Base-by-base conservation (phyloP, 2,797 vertebrate genomes). In the Crypturellus tataupa region DNA sequence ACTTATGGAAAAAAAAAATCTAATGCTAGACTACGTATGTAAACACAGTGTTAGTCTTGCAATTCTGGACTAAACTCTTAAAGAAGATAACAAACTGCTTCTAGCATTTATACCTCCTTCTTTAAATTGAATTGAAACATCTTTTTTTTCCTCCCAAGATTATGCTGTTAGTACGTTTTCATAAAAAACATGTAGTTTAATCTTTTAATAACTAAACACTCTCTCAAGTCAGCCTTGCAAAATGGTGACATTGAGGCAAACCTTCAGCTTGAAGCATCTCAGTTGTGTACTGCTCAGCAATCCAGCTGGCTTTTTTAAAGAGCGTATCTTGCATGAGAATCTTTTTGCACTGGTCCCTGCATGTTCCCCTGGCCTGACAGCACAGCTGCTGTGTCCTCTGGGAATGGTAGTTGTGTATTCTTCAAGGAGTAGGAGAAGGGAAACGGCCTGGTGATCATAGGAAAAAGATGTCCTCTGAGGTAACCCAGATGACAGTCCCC, bases 1-100 rank as follows among this genome's bases (percentile, higher is more conserved):
- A 13, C 31, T 93, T 71, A 33, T 19, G 64, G 65, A 81, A 94
- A 89, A 72, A 89, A 72, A 78, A 80, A 63, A 76, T 53, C 56
- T 58, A 69, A 67, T 80, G 58, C 55, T 89, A 86, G 27, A 72
- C 68, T 59, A 10, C 56, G 20, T 68, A 60, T 92, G 73, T 84
- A 96, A 96, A 85, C 39, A 81, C 16, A 69, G 14, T 65, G 9
- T 49, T 63, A 91, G 31, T 69, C 20, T 75, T 68, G 25, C 19
- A 55, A 21, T 18, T 90, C 79, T 59, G 46, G 20, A 68, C 65
- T 62, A 85, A 90, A 75, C 68, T 63, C 20, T 37, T 85, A 23
- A 35, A 80, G 25, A 75, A 80, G 47, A 53, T 14, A 47, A 59
- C 37, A 17, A 91, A 53, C 24, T 46, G 5, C 8, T 85, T 5